These are phyloP conservation scores for Pediacus dermestoides DNA, from an alignment of 2,888 invertebrate genomes.

Conservation along the genomic window DNA sequence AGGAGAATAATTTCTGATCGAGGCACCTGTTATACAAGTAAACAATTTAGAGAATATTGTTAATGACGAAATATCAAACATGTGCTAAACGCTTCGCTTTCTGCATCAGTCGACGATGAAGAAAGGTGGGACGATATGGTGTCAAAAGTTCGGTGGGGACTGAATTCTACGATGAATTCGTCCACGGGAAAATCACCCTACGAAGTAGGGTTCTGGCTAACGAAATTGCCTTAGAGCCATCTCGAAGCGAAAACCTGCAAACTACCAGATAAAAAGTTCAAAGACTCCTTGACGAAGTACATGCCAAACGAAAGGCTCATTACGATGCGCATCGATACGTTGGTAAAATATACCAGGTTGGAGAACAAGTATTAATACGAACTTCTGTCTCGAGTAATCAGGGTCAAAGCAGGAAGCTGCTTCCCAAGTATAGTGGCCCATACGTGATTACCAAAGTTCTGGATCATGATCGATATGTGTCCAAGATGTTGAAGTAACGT, in stretches of 20 bases:
- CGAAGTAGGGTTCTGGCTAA: constrained; percentile 14
- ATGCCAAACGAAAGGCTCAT: constrained; percentile 9
- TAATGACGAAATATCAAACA: constrained; percentile 5
- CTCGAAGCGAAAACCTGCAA: too few relatives aligned
- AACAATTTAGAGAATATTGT: constrained; percentile 7
- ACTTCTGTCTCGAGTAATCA: constrained; percentile 1
- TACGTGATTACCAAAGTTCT: constrained; percentile 11
- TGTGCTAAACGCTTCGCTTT: constrained; percentile 8
- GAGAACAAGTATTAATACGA: constrained; percentile 10
- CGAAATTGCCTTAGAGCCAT: too few relatives aligned
- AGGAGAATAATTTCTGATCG: constrained; percentile 10
- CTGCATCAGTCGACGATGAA: constrained; percentile 16
- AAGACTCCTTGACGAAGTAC: constrained; percentile 2
- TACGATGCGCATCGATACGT: constrained; percentile 9
- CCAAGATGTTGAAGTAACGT: not conserved
- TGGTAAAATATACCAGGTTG: constrained; percentile 5
- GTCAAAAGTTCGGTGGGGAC: constrained; percentile 13
- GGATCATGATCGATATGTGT: constrained; percentile 12
- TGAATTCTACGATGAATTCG: constrained; percentile 16
- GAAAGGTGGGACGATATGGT: constrained; percentile 16
- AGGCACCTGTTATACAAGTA: constrained; percentile 11
- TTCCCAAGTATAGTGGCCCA: constrained; percentile 17
- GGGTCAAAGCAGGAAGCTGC: constrained; percentile 14
- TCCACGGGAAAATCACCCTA: constrained; percentile 18
- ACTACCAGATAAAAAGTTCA: constrained; percentile 4